Evolutionary conservation across 2,113 vertebrate genomes (phyloP).

Genomic region (Mustelus asterias): DNA sequence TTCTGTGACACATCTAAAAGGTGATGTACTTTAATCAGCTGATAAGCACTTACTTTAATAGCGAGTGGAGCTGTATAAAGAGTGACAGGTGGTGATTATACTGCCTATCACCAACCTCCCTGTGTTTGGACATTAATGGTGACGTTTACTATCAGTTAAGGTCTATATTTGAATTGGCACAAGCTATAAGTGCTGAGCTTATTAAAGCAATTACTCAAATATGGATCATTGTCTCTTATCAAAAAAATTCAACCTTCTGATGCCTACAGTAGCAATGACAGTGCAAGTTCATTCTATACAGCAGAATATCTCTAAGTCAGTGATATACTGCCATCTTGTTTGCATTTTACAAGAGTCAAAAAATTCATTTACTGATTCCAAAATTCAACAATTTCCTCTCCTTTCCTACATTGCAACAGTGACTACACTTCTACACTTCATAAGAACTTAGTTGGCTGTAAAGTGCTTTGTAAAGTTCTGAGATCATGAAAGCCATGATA

Average conservation of each 20-base stretch:
- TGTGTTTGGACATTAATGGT: slow-evolving; percentile 52
- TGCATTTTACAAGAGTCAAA: background rate
- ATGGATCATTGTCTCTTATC: slow-evolving; percentile 6
- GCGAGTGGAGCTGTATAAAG: slow-evolving; percentile 60
- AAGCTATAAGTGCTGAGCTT: slow-evolving; percentile 53
- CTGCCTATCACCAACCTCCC: slow-evolving; percentile 49
- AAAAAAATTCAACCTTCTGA: slow-evolving; percentile 5
- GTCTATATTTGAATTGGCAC: slow-evolving; percentile 65
- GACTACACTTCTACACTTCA: background rate
- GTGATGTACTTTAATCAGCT: slow-evolving; percentile 49
- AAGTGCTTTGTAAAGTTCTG: background rate
- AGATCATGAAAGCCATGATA: background rate
- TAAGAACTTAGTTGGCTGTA: background rate
- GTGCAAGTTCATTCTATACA: background rate
- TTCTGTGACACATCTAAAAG: slow-evolving; percentile 45
- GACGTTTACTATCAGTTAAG: slow-evolving; percentile 59
- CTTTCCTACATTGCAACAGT: background rate
- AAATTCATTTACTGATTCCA: background rate
- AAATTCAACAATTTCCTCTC: background rate
- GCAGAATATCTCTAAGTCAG: background rate
- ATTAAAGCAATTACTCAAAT: slow-evolving; percentile 57
- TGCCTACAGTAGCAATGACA: background rate
- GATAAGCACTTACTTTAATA: slow-evolving; percentile 66
- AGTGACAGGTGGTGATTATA: slow-evolving; percentile 48
- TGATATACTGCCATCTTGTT: background rate